A percentile compares a stretch with the other conserved stretches of the same genome.
Evolutionary conservation across 2,888 invertebrate genomes (phyloP).

Genomic region (Drosophila histrio): DNA sequence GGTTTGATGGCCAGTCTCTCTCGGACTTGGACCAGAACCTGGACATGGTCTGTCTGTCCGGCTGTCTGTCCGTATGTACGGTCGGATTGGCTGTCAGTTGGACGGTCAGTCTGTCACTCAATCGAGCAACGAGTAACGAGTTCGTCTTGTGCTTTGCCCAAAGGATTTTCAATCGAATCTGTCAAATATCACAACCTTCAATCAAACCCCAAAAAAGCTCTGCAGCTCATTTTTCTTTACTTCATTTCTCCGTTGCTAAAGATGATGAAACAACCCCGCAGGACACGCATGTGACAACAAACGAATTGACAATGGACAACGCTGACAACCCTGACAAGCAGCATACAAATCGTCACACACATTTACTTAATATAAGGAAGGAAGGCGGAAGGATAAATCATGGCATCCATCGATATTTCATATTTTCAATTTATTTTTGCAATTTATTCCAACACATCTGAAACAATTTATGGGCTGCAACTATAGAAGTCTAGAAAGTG

Average conservation of each 20-base stretch:
- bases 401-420: constrained; percentile 64
- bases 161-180: constrained; percentile 83
- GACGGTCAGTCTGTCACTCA: constrained; percentile 69
- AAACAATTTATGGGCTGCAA: constrained; percentile 24
- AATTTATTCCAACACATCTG: constrained; percentile 62
- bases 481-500: not conserved
- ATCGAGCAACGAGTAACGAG: constrained; percentile 50
- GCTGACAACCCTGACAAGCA: constrained; percentile 56
- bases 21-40: not conserved
- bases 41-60: not conserved
- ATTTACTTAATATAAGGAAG: not conserved
- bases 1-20: constrained; percentile 48
- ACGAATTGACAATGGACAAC: constrained; percentile 62
- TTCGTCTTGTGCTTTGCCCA: constrained; percentile 53
- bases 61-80: constrained; percentile 26
- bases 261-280: constrained; percentile 68
- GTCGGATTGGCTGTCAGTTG: constrained; percentile 61
- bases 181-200: constrained; percentile 83
- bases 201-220: constrained; percentile 76
- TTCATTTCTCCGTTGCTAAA: constrained; percentile 27
- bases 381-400: constrained; percentile 69
- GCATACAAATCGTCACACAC: constrained; percentile 46
- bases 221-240: constrained; percentile 69
- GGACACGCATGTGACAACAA: constrained; percentile 66
- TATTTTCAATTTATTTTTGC: constrained; percentile 74